phyloP scores from a whole-genome alignment of 2,113 vertebrate genomes.

The Antennarius striatus region DNA sequence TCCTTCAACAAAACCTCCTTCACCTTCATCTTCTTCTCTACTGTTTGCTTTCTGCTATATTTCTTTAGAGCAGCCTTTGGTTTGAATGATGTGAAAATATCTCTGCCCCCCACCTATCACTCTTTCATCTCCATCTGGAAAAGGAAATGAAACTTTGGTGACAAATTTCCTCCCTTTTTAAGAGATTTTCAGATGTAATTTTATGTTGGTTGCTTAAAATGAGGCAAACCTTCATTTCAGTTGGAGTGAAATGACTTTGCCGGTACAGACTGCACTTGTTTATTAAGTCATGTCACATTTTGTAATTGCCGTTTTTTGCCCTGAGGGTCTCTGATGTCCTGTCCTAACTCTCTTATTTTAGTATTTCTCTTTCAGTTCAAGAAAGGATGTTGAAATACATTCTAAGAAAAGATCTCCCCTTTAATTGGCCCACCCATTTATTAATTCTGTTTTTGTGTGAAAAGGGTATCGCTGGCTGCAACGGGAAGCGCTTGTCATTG shows the following conservation, averaged over 20 bases:
- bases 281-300: not conserved
- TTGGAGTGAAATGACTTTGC: not conserved
- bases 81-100: slow-evolving; percentile 12
- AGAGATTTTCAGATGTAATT: not conserved
- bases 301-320: not conserved
- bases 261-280: no score
- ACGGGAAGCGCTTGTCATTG: slow-evolving; percentile 8
- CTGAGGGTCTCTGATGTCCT: not conserved
- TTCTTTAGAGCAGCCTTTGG: no score
- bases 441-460: slow-evolving; percentile 1
- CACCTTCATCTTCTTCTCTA: not conserved
- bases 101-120: not conserved
- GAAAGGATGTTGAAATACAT: slow-evolving; percentile 4
- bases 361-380: slow-evolving; percentile 2
- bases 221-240: not conserved
- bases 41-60: no score
- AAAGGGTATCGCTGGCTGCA: not conserved
- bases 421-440: slow-evolving; percentile 3
- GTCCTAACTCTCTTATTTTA: not conserved
- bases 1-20: not conserved
- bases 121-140: not conserved
- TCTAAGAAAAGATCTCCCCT: not conserved
- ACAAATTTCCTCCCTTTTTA: not conserved
- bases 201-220: not conserved
- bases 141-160: slow-evolving; percentile 23